Conservation (phyloP, 2,888 invertebrate species). For the Cactoblastis cactorum region DNA sequence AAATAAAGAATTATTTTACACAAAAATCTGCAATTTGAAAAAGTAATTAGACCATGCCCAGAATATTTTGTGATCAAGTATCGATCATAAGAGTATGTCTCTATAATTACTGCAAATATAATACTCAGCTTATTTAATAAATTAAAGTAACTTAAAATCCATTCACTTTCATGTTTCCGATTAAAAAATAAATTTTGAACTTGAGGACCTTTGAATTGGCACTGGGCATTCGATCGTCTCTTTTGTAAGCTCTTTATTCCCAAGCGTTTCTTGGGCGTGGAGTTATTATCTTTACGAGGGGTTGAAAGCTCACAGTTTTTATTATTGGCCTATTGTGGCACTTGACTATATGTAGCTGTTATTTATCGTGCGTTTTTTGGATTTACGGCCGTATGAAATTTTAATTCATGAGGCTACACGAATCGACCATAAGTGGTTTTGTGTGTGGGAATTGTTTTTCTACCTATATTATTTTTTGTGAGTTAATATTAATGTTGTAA, state of each 20-base stretch:
- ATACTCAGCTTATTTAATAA: no score
- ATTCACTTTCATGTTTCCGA: no score
- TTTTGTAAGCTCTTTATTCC: background rate
- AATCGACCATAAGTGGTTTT: constrained; percentile 22
- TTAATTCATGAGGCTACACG: constrained; percentile 39
- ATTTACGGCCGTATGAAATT: constrained; percentile 26
- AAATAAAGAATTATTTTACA: no score
- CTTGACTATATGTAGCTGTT: constrained; percentile 54
- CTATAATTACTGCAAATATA: no score
- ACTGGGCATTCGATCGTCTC: background rate
- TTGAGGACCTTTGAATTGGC: no score
- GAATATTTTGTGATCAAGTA: no score
- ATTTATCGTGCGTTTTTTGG: constrained; percentile 37
- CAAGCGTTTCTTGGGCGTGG: constrained; percentile 41
- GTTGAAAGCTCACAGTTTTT: constrained; percentile 68
- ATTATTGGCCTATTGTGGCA: constrained; percentile 59
- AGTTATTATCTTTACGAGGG: constrained; percentile 73
- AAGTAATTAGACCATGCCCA: no score
- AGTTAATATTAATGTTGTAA: background rate
- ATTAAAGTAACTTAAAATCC: no score
- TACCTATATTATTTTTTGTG: background rate
- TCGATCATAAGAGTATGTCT: no score
- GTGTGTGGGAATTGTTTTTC: constrained; percentile 9
- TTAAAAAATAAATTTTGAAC: no score
- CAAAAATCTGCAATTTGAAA: no score